Percentiles rank a stretch among this genome's conserved stretches.
Conservation (phyloP, 37 sponge, comb jelly and placozoan genomes). For the Halisarca cf. caerulea region DNA sequence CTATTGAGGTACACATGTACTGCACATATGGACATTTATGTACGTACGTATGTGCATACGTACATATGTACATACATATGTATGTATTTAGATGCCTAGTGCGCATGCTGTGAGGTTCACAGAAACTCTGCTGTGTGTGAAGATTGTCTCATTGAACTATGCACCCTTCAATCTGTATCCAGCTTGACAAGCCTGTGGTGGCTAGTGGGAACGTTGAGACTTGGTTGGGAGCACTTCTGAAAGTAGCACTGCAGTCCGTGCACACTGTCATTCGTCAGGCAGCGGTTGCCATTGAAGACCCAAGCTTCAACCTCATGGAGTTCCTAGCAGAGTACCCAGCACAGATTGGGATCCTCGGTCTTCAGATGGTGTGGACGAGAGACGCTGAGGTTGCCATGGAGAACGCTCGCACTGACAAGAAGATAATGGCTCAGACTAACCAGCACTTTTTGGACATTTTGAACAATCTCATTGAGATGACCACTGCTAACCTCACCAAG, state of each 20-base stretch:
- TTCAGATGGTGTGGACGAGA: slow-evolving; percentile 95
- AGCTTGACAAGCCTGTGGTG: slow-evolving; percentile 90
- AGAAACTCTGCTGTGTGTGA: too few relatives aligned
- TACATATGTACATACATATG: not conserved
- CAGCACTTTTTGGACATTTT: slow-evolving; percentile 86
- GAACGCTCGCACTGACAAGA: slow-evolving; percentile 87
- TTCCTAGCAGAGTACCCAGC: slow-evolving; percentile 87
- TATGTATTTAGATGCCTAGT: not conserved
- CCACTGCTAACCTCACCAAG: slow-evolving; percentile 86
- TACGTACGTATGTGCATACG: not conserved
- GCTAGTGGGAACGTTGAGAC: slow-evolving; percentile 93
- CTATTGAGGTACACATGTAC: slow-evolving; percentile 76
- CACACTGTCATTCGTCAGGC: slow-evolving; percentile 84
- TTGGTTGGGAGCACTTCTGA: slow-evolving; percentile 89
- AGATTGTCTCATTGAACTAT: too few relatives aligned
- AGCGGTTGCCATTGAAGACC: slow-evolving; percentile 77
- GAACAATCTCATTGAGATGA: slow-evolving; percentile 88
- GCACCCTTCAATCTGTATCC: not conserved
- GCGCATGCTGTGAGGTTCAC: too few relatives aligned
- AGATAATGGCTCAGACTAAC: slow-evolving; percentile 86
- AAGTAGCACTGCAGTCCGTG: slow-evolving; percentile 66
- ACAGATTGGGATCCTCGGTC: slow-evolving; percentile 91
- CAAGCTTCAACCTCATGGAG: slow-evolving; percentile 91
- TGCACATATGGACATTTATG: not conserved
- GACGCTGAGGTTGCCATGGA: slow-evolving; percentile 82